Conservation (phyloP, 2,797 vertebrate genomes). For the Adelosebastes latens region DNA sequence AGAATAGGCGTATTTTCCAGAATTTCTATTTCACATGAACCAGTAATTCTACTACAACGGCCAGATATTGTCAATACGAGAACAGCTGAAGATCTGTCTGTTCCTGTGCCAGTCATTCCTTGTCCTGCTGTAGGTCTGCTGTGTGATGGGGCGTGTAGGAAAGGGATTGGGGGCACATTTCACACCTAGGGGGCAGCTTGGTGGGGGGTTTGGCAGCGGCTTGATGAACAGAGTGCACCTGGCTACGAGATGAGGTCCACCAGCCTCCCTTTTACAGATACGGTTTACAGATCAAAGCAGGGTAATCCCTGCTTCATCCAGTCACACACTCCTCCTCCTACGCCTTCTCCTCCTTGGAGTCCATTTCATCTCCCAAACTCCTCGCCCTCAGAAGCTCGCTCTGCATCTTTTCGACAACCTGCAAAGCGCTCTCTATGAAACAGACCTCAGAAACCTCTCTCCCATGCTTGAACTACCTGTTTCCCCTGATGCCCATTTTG, state of each 20-base stretch:
- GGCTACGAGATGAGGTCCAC: constrained; percentile 60
- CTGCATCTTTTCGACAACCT: constrained; percentile 18
- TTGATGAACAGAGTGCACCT: constrained; percentile 72
- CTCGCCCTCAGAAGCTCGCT: neutral
- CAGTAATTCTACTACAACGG: neutral
- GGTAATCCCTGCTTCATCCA: constrained; percentile 62
- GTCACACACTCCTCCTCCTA: constrained; percentile 30
- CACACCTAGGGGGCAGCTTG: constrained; percentile 75
- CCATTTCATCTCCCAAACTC: constrained; percentile 16
- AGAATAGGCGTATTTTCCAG: neutral
- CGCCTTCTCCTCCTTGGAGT: constrained; percentile 44
- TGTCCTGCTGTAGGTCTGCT: constrained; percentile 66
- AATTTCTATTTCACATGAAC: neutral
- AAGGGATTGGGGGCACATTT: constrained; percentile 70
- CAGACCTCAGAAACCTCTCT: constrained; percentile 11
- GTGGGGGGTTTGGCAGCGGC: constrained; percentile 62
- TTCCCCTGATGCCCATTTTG: constrained; percentile 65
- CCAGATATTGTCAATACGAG: neutral
- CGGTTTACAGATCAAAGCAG: constrained; percentile 77
- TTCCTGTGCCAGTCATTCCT: constrained; percentile 33
- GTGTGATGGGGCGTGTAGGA: constrained; percentile 58
- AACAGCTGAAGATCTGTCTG: neutral
- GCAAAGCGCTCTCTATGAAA: constrained; percentile 23
- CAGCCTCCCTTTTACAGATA: constrained; percentile 53
- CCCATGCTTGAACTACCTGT: constrained; percentile 53